Evolutionary conservation across 2,113 vertebrate species (phyloP).

Genomic region (Salvelinus sp.): DNA sequence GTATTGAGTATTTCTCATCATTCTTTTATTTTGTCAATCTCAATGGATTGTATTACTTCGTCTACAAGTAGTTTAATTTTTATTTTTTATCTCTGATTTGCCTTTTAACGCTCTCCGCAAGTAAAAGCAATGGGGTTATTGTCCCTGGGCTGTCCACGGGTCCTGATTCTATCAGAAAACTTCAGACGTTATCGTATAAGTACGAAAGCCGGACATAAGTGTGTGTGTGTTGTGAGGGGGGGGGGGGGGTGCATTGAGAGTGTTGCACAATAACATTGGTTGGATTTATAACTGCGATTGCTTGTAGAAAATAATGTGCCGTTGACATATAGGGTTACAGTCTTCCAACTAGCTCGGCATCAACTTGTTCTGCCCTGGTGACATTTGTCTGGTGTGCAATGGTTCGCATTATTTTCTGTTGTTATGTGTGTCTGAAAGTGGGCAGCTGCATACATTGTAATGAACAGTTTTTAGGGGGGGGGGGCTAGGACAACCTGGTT

Average conservation of each 20-base stretch:
- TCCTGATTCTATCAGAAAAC: background rate
- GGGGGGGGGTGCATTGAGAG: background rate
- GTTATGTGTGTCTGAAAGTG: no score
- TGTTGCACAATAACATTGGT: no score
- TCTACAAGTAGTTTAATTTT: no score
- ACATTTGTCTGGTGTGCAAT: no score
- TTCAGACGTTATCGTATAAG: background rate
- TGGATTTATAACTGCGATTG: no score
- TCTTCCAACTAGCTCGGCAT: no score
- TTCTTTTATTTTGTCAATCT: background rate
- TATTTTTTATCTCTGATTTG: background rate
- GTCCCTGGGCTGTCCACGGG: background rate
- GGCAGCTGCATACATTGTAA: slow-evolving; percentile 8
- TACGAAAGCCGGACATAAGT: background rate
- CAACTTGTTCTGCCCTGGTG: no score
- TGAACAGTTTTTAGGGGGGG: background rate
- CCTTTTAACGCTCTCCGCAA: background rate
- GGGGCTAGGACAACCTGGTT: no score
- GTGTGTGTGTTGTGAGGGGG: slow-evolving; percentile 31
- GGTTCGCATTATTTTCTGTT: no score
- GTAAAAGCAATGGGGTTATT: background rate
- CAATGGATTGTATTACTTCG: no score
- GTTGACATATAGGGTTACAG: no score
- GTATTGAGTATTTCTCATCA: background rate
- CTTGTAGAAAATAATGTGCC: no score